These are phyloP conservation scores for Gracilinanus agilis DNA, from an alignment of 2,113 vertebrate species.

Conservation along the genomic window DNA sequence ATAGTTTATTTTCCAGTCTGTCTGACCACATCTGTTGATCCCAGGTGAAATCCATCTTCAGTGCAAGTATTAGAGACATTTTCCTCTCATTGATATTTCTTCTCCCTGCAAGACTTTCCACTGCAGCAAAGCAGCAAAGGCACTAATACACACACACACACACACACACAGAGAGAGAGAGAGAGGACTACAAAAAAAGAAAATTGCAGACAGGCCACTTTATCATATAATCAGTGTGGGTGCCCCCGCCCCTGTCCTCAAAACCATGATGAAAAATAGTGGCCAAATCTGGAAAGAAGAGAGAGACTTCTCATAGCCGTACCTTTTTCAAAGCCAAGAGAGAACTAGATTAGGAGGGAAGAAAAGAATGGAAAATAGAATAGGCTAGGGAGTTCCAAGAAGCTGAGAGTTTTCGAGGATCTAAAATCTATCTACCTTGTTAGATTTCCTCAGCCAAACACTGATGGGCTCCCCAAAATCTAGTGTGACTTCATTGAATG, in stretches of 20 bases:
- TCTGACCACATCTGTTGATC: slow-evolving; percentile 79
- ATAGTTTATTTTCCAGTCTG: slow-evolving; percentile 20
- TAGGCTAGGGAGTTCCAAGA: not conserved
- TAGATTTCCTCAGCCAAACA: not conserved
- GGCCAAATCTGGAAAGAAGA: not conserved
- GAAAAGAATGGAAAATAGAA: not conserved
- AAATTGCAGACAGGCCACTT: slow-evolving; percentile 48
- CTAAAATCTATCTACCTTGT: not conserved
- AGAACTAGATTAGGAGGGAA: not conserved
- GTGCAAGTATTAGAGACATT: slow-evolving; percentile 38
- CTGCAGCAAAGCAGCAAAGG: slow-evolving; percentile 68
- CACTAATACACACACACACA: not conserved
- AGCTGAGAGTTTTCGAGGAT: not conserved
- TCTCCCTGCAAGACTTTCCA: slow-evolving; percentile 64
- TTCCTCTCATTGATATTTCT: slow-evolving; percentile 71
- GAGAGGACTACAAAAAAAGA: slow-evolving; percentile 68
- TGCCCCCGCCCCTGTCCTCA: slow-evolving; percentile 29
- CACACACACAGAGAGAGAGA: slow-evolving; percentile 47
- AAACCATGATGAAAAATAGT: not conserved
- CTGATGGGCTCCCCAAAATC: not conserved
- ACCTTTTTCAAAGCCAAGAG: slow-evolving; percentile 45
- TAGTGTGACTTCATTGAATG: slow-evolving; percentile 70
- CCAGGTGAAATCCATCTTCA: slow-evolving; percentile 69
- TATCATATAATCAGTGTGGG: slow-evolving; percentile 53
- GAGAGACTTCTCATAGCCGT: not conserved